These are phyloP conservation scores for Drosophila ercepeae DNA, from an alignment of 1,140 invertebrate genomes.

Conservation along the genomic window DNA sequence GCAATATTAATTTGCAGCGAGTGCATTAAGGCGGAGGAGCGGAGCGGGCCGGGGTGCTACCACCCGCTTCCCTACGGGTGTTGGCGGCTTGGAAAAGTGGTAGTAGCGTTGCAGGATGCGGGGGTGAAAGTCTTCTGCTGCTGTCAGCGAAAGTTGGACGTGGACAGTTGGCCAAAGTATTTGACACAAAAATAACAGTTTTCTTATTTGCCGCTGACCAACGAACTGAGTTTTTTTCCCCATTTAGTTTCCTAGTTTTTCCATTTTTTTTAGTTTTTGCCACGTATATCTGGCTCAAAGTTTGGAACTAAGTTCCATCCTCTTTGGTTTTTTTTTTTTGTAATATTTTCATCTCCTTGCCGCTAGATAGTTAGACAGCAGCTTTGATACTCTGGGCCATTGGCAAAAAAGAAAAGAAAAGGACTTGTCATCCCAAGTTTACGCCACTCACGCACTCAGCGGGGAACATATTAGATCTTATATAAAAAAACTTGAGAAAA, in stretches of 20 bases:
- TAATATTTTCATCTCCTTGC: constrained; percentile 1
- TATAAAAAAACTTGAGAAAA: not conserved
- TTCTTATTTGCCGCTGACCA: constrained; percentile 59
- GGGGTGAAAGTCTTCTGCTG: constrained; percentile 49
- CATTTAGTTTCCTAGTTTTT: constrained; percentile 28
- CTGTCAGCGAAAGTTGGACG: constrained; percentile 80
- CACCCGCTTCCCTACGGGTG: no score
- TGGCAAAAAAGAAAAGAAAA: not conserved
- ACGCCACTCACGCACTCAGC: constrained; percentile 22
- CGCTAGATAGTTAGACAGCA: constrained; percentile 40
- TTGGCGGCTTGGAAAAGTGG: constrained; percentile 3
- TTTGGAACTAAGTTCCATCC: constrained; percentile 46
- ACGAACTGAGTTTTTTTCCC: constrained; percentile 47
- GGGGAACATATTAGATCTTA: constrained; percentile 31
- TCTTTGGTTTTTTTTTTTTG: constrained; percentile 12
- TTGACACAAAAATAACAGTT: constrained; percentile 82
- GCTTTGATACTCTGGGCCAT: constrained; percentile 23
- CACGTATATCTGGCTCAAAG: constrained; percentile 44
- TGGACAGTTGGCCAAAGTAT: constrained; percentile 80
- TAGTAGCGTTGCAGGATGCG: not conserved
- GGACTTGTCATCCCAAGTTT: constrained; percentile 38
- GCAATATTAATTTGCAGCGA: constrained; percentile 82
- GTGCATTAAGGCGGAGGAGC: constrained; percentile 59
- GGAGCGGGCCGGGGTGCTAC: no score
- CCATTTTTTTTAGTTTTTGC: constrained; percentile 21